Conservation (phyloP, 2,888 invertebrate species). For the Axea sp. region DNA sequence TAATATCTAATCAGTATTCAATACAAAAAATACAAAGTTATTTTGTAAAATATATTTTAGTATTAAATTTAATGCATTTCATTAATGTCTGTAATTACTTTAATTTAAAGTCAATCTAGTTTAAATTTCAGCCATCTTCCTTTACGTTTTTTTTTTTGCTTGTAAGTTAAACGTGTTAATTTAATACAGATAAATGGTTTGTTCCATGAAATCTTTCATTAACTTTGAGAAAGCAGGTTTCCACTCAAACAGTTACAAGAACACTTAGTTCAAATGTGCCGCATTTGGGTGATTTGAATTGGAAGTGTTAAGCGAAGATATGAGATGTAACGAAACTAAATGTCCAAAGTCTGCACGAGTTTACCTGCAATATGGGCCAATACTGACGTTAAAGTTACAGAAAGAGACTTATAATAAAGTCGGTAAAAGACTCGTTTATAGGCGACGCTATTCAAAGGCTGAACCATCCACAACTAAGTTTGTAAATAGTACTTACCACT, state of each 20-base stretch:
- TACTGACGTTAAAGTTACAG: constrained; percentile 37
- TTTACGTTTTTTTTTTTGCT: too few species aligned
- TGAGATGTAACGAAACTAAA: constrained; percentile 44
- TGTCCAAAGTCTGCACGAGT: too few species aligned
- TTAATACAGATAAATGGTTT: constrained; percentile 16
- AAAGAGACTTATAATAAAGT: constrained; percentile 46
- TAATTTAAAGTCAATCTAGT: too few species aligned
- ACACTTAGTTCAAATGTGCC: constrained; percentile 33
- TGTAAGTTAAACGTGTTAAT: too few species aligned
- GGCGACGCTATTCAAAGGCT: constrained; percentile 10
- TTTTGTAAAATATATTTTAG: too few species aligned
- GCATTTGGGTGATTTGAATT: constrained; percentile 49
- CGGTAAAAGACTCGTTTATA: constrained; percentile 42
- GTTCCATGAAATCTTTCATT: constrained; percentile 36
- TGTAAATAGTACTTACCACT: constrained; percentile 2
- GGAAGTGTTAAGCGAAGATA: constrained; percentile 53
- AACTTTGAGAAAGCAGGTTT: constrained; percentile 31
- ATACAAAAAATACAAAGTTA: too few species aligned
- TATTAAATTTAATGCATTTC: too few species aligned
- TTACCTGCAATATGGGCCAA: too few species aligned
- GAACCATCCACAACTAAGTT: constrained; percentile 9
- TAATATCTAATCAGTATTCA: too few species aligned
- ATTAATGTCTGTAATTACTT: too few species aligned
- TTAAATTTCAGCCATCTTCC: too few species aligned
- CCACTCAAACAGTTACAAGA: constrained; percentile 47